phyloP scores from a whole-genome alignment of 2,797 vertebrate species.

The Huso huso region DNA sequence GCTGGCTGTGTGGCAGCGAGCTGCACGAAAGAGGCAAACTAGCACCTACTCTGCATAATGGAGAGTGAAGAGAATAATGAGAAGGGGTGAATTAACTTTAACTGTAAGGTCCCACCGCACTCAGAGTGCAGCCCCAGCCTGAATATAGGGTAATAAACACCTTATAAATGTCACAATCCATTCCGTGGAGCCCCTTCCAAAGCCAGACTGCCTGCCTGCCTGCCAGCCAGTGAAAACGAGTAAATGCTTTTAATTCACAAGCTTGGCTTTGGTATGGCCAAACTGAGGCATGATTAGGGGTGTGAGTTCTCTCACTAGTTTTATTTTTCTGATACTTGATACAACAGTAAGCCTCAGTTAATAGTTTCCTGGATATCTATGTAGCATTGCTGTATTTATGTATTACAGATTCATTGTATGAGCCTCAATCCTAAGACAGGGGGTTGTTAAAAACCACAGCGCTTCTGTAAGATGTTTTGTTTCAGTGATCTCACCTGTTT shows the following conservation, averaged over 20 bases:
- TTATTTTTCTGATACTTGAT: no score
- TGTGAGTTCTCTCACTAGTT: background rate
- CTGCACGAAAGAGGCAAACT: no score
- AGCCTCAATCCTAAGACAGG: no score
- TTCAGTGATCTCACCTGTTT: conserved; percentile 55
- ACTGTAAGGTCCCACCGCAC: background rate
- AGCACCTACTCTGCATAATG: background rate
- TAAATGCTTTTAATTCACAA: no score
- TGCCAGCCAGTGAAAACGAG: background rate
- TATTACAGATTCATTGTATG: no score
- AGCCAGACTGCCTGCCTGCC: background rate
- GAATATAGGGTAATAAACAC: background rate
- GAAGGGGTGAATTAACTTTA: background rate
- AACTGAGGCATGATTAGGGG: background rate
- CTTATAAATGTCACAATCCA: background rate
- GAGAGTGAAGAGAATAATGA: background rate
- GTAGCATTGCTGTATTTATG: no score
- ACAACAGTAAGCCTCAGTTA: no score
- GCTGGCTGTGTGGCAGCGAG: no score
- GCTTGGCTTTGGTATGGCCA: background rate
- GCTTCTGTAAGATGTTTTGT: no score
- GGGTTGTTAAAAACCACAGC: no score
- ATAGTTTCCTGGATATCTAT: no score
- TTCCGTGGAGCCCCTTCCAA: background rate
- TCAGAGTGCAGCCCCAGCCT: background rate